Evolutionary conservation across 2,113 vertebrate genomes (phyloP), one percentile per base, ranked within the genome.

Genomic region (Echinops telfairi): DNA sequence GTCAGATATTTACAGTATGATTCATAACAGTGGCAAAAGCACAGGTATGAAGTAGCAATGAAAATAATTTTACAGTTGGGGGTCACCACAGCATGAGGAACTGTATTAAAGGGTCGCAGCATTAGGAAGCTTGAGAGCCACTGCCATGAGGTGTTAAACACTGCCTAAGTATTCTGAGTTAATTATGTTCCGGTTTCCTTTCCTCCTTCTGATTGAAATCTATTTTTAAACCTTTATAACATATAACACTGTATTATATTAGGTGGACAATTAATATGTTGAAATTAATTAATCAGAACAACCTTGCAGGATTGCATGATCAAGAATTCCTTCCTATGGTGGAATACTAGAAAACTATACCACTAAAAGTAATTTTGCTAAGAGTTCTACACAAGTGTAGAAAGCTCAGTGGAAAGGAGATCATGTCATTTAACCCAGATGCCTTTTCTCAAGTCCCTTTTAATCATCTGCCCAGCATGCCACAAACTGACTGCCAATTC

Each of bases 351-450:
- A 77, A 22, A 85, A 23, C 20, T 22, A n/a, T 86, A 47, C 27
- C 4, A 58, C 19, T 85, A 57, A 71, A 20, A 36, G 25, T 60
- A 60, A 81, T 81, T 92, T 83, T 93, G 53, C 22, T 38, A 75
- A 62, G 11, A 43, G 11, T 90, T 94, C 8, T 64, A 10, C 25
- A 25, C 4, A 36, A 36, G 2, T 33, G 20, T 60, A 19, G 43
- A 70, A 57, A 31, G 22, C n/a, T 29, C 7, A 75, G n/a, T 92
- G 73, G 6, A 90, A 94, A 29, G 27, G 25, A 31, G 80, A 84
- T 23, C 75, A 81, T 84, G 15, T 64, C 31, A 90, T 90, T 95
- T 90, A 92, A 90, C 33, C 31, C 90, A 85, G 22, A 66, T 82
- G 47, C 12, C 2, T 90, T 95, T 90, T 62, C 27, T 19, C 9